These are phyloP conservation scores for Yponomeuta malinellus DNA, from an alignment of 2,888 invertebrate genomes.

Conservation along the genomic window DNA sequence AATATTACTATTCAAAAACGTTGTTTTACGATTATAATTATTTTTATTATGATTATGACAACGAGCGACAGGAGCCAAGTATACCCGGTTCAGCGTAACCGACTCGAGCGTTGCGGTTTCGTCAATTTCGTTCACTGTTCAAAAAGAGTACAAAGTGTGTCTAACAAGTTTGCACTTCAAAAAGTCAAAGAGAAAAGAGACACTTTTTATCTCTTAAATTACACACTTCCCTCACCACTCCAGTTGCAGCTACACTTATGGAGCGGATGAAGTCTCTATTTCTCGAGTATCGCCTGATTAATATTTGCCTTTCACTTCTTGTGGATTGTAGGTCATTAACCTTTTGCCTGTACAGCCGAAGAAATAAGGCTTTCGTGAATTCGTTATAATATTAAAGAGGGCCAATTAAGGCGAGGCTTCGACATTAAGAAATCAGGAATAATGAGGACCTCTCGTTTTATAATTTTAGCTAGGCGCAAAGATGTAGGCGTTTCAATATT, in stretches of 20 bases:
- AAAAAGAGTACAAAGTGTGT: too few species aligned
- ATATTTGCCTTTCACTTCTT: constrained; percentile 69
- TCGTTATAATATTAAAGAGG: constrained; percentile 4
- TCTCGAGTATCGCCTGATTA: constrained; percentile 65
- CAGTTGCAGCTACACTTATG: constrained; percentile 33
- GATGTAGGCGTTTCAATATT: too few species aligned
- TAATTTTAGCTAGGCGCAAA: not conserved
- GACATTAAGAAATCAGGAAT: not conserved
- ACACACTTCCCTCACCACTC: not conserved
- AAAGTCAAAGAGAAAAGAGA: too few species aligned
- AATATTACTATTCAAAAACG: too few species aligned
- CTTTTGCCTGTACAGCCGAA: constrained; percentile 29
- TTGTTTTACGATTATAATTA: too few species aligned
- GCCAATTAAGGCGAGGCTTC: constrained; percentile 5
- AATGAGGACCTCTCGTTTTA: not conserved
- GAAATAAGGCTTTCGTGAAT: constrained; percentile 10
- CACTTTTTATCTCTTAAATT: not conserved
- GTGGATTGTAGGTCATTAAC: constrained; percentile 54
- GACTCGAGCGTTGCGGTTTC: too few species aligned
- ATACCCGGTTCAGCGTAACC: too few species aligned
- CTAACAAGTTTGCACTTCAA: too few species aligned
- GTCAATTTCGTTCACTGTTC: too few species aligned
- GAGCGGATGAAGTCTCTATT: constrained; percentile 26
- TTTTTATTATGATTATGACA: too few species aligned
- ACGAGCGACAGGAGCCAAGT: too few species aligned